Evolutionary conservation across 2,888 invertebrate species (phyloP), one percentile per base, ranked within the genome.

Genomic region (Conistra vaccinii): DNA sequence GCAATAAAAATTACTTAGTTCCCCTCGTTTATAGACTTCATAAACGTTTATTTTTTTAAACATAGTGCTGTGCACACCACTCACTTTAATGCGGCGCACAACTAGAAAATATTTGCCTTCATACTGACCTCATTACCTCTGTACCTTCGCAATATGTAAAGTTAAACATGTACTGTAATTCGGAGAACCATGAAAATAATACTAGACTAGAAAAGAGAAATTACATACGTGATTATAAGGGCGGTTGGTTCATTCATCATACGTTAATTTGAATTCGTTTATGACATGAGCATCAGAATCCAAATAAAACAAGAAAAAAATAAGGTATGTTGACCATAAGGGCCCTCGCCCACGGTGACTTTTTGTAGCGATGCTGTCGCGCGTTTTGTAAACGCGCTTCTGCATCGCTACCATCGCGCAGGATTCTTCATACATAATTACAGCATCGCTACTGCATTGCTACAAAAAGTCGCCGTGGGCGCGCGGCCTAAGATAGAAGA

Each of bases 51-150:
- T 66, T 55, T 81, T 79, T 78, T 60, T 81, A 69, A 77, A 76
- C n/a, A 78, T 76, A 78, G 65, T 78, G 73, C 68, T 82, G 53
- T 82, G 67, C 42, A 73, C 29, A 80, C 73, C 71, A 82, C 77
- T 76, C 35, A 79, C 10, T 67, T 58, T 79, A 83, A 78, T 78
- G 61, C 71, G 53, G 63, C 69, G 76, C 78, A 85, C 85, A 80
- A 82, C 76, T 78, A 69, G 58, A 2, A 76, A 83, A 66, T 81
- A 80, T 80, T 79, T 85, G 61, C 78, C 74, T 80, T 65, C 60
- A 62, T 70, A 71, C 67, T 83, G 61, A 86, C 76, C 77, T 87
- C 65, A 80, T 72, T 78, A 80, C 53, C 73, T 69, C 73, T 66
- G 20, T 45, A 29, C 32, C 45, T 65, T 57, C 20, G n/a, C 42